Evolutionary conservation across 2,113 vertebrate genomes (phyloP).

Genomic region (Poicephalus gulielmi): DNA sequence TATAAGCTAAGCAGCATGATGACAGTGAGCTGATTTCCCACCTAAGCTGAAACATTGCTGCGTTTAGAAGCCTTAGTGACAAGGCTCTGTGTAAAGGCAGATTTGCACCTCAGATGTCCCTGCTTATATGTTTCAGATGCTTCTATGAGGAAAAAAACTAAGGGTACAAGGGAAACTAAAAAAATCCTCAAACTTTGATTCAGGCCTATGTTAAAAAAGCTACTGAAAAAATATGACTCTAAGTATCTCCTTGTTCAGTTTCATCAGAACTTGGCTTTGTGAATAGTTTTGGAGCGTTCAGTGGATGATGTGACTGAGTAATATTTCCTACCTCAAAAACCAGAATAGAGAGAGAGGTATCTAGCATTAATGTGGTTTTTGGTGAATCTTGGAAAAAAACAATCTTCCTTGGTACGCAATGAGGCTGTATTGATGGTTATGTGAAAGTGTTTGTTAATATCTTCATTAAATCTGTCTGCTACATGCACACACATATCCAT

Average conservation of each 20-base stretch:
- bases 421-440: neutral
- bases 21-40: neutral
- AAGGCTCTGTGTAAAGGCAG: neutral
- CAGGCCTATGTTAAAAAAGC: neutral
- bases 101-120: neutral
- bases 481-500: neutral
- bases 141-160: neutral
- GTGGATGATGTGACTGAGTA: neutral
- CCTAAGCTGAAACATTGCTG: neutral
- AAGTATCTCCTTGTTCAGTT: neutral
- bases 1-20: neutral
- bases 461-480: neutral
- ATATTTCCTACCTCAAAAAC: neutral
- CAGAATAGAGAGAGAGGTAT: neutral
- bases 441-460: neutral
- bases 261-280: neutral
- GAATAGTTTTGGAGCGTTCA: neutral
- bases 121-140: neutral
- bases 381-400: neutral
- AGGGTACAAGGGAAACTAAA: neutral
- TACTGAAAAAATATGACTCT: neutral
- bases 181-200: neutral
- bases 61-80: neutral
- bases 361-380: neutral
- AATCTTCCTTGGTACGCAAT: neutral